Base-by-base conservation (phyloP, 2,888 invertebrate genomes). In the Ecdyonurus torrentis region DNA sequence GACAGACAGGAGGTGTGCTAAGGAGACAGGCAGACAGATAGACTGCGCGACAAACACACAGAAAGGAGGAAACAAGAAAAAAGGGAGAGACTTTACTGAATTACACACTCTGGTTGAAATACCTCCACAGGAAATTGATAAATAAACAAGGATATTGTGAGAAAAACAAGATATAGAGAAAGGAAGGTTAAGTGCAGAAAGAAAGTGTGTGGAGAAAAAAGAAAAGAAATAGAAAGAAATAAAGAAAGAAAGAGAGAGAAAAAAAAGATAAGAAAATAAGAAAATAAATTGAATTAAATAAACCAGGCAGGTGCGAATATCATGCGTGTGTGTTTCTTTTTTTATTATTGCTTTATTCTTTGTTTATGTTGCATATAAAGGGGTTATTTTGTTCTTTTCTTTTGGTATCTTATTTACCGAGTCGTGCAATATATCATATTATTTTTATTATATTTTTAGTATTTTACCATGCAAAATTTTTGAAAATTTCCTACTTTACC, bases 401-500 rank as follows among this genome's bases (percentile, higher is more conserved):
- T n/a, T n/a, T n/a, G n/a, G n/a, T n/a, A n/a, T n/a, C n/a, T n/a
- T n/a, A n/a, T n/a, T n/a, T n/a, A n/a, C n/a, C n/a, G n/a, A 10
- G 37, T 37, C 37, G 37, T 37, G 37, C 37, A 37, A 37, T 37
- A 37, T 37, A 37, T 37, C 5, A 37, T 37, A 37, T 37, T 37
- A 37, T 37, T n/a, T n/a, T n/a, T n/a, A n/a, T n/a, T n/a, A n/a
- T n/a, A n/a, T n/a, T n/a, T n/a, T n/a, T n/a, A n/a, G n/a, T n/a
- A 37, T 37, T 37, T 10, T 15, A 37, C 5, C 37, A 37, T 37
- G 37, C 37, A 37, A 37, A 15, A 37, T 37, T 37, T 37, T 37
- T 37, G 37, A 37, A 37, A 37, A 37, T 37, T 37, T 63, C 63
- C 63, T 63, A 64, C 61, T 63, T 71, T 70, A 78, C 78, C 76